Evolutionary conservation across 2,888 invertebrate genomes (phyloP).

Genomic region (Ectropis crepuscularia): DNA sequence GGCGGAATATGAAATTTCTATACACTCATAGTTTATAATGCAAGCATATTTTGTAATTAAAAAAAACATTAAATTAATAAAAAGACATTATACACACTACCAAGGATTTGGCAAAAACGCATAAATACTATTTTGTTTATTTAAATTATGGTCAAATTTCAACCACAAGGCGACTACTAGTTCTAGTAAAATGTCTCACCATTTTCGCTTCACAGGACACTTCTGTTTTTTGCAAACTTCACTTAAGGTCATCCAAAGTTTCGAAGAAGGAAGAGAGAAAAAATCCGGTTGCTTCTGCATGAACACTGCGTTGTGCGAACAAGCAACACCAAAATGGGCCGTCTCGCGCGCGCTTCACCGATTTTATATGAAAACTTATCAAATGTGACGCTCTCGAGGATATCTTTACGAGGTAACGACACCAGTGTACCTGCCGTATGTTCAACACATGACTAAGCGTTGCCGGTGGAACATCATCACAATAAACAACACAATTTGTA

Average conservation of each 20-base stretch:
- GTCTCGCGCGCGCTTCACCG: slow-evolving; percentile 40
- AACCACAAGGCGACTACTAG: not conserved
- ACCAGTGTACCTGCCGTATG: not conserved
- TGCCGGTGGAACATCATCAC: not conserved
- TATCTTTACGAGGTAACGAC: slow-evolving; percentile 39
- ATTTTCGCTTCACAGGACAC: slow-evolving; percentile 31
- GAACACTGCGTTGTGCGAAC: slow-evolving; percentile 33
- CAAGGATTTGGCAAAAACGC: no score
- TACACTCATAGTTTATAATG: no score
- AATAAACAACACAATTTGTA: not conserved
- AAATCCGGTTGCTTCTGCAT: slow-evolving; percentile 20
- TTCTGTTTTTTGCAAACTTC: slow-evolving; percentile 14
- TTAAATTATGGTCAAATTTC: no score
- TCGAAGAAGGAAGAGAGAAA: not conserved
- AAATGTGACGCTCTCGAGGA: slow-evolving; percentile 43
- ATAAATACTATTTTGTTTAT: no score
- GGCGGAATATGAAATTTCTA: no score
- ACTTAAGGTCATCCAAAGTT: slow-evolving; percentile 18
- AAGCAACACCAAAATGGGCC: slow-evolving; percentile 53
- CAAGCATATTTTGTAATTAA: no score
- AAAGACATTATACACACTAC: no score
- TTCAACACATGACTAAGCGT: slow-evolving; percentile 1
- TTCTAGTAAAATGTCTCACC: slow-evolving; percentile 19
- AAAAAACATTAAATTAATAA: no score
- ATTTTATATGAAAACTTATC: slow-evolving; percentile 64